A percentile compares a stretch with the other conserved stretches of the same genome.
Evolutionary conservation across 2,797 vertebrate species (phyloP).

Genomic region (Falco naumanni): DNA sequence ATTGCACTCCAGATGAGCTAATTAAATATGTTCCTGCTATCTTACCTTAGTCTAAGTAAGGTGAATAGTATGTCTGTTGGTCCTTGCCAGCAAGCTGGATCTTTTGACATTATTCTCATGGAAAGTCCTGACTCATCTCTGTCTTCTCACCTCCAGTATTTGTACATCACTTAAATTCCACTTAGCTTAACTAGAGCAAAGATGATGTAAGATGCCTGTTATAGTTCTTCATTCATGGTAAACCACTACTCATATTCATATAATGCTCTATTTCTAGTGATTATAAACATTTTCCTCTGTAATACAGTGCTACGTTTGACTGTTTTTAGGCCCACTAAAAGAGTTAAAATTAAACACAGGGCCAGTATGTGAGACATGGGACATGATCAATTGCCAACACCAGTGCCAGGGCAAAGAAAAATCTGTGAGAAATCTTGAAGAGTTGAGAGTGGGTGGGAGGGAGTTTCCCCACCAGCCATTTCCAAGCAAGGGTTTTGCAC

Average conservation of each 20-base stretch:
- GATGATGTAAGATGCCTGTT: neutral
- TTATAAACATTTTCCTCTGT: neutral
- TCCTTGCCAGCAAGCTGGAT: neutral
- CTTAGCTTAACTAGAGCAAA: neutral
- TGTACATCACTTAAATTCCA: neutral
- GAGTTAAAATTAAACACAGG: neutral
- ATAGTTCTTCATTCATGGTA: neutral
- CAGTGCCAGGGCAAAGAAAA: neutral
- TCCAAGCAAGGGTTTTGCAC: neutral
- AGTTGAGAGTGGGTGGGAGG: neutral
- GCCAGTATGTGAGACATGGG: neutral
- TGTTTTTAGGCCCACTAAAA: neutral
- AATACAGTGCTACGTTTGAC: neutral
- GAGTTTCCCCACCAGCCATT: neutral
- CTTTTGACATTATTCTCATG: neutral
- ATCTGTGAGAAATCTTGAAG: neutral
- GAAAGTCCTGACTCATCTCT: constrained; percentile 6
- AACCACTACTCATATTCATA: neutral
- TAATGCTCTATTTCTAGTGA: neutral
- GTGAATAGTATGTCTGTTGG: neutral
- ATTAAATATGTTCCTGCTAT: neutral
- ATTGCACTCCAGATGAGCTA: neutral
- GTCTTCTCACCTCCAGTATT: neutral
- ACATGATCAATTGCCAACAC: neutral
- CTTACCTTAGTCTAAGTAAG: neutral